Base-by-base conservation (phyloP, 2,888 invertebrate species). In the Eilema griseolum region DNA sequence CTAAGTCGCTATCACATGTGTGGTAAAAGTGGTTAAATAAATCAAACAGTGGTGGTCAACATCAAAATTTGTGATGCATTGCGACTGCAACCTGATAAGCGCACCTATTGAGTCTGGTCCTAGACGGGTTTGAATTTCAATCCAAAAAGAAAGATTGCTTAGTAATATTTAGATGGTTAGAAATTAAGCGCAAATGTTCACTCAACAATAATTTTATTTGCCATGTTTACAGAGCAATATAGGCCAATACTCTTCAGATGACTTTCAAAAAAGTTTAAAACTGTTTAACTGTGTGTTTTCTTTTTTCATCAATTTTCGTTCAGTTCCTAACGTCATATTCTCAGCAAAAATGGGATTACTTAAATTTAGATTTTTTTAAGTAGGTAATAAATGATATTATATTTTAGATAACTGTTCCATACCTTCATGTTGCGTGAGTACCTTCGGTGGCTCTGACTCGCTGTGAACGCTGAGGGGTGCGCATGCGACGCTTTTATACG, bases 391-490 rank as follows among this genome's bases (percentile, higher is more conserved):
- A 61, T 41, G 11, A 26, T 37, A 61, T 28, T 28, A 12, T 46
- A 46, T 26, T 28, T 63, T 37, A 12, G 14, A 69, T 56, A 66
- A 33, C 63, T 46, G 26, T 72, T 67, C 70, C 83, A 71, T 92
- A 93, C 94, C 94, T 94, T 93, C 94, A 94, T 94, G 85, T 87
- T 92, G 90, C 78, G 80, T 92, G 88, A 79, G 83, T 88, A 85
- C 80, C 85, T 87, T 83, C 82, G 85, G 83, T 88, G 86, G 87
- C 80, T 83, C 83, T 85, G 86, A 83, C 88, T 84, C 82, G 88
- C 86, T 91, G 86, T 93, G 93, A 89, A 86, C 83, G 86, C 74
- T 72, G 83, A 87, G 85, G 93, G 92, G 86, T 89, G 89, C 79
- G 79, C 82, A 85, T 75, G 67, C 84, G 79, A 72, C 74, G 85